A percentile compares a stretch with the other conserved stretches of the same genome.
Conservation (phyloP, 2,113 vertebrate species). For the Polypterus bichir region DNA sequence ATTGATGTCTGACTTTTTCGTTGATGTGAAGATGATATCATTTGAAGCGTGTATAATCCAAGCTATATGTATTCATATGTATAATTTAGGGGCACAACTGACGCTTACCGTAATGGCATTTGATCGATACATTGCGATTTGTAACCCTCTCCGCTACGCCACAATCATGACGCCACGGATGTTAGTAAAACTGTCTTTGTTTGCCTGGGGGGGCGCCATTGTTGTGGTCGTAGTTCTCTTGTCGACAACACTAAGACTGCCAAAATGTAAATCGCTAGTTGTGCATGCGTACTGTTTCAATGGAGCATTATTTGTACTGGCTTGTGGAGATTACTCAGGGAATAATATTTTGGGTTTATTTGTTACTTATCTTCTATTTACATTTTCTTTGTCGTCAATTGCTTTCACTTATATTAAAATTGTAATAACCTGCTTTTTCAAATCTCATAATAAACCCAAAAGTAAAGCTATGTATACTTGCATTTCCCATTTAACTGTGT, state of each 20-base stretch:
- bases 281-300: constrained; percentile 37
- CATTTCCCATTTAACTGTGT: constrained; percentile 24
- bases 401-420: constrained; percentile 35
- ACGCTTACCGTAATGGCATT: constrained; percentile 33
- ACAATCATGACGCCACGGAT: constrained; percentile 29
- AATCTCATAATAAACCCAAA: constrained; percentile 1
- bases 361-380: constrained; percentile 23
- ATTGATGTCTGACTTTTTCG: constrained; percentile 31
- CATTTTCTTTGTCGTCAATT: constrained; percentile 27
- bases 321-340: constrained; percentile 25
- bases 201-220: constrained; percentile 28
- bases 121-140: constrained; percentile 32
- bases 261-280: constrained; percentile 27
- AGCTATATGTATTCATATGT: constrained; percentile 26
- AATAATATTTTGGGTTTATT: constrained; percentile 31
- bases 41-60: constrained; percentile 26
- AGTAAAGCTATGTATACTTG: constrained; percentile 35
- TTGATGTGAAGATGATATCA: constrained; percentile 21
- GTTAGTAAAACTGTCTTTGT: constrained; percentile 16
- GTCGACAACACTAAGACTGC: constrained; percentile 17
- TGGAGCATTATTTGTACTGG: constrained; percentile 25
- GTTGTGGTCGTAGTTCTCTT: constrained; percentile 29
- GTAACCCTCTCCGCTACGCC: constrained; percentile 34
- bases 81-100: constrained; percentile 24
- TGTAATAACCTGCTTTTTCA: constrained; percentile 18